A percentile compares a stretch with the other conserved stretches of the same genome.
Evolutionary conservation across 2,888 invertebrate species (phyloP).

Genomic region (Panopea generosa): DNA sequence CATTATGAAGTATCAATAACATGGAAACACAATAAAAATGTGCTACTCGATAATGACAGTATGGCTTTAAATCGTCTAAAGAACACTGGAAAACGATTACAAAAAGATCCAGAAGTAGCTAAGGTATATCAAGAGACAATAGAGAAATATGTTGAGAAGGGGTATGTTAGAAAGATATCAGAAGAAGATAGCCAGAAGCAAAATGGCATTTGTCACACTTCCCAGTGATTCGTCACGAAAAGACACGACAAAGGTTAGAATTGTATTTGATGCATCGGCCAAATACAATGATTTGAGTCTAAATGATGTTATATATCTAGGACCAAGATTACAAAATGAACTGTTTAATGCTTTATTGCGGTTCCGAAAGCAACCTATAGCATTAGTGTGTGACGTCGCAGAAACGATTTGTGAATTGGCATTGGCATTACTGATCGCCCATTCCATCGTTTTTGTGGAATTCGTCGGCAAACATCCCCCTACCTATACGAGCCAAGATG

Average conservation of each 20-base stretch:
- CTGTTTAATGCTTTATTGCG: constrained; percentile 54
- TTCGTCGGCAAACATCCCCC: constrained; percentile 6
- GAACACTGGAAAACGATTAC: constrained; percentile 50
- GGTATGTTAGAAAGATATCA: constrained; percentile 47
- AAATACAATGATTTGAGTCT: constrained; percentile 31
- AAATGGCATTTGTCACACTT: constrained; percentile 60
- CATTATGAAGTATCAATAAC: constrained; percentile 10
- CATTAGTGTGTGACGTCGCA: constrained; percentile 43
- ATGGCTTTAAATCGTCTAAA: constrained; percentile 21
- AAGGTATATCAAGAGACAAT: constrained; percentile 34
- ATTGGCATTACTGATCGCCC: constrained; percentile 1
- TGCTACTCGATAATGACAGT: constrained; percentile 11
- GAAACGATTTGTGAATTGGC: constrained; percentile 36
- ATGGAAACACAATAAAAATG: constrained; percentile 13
- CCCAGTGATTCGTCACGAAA: constrained; percentile 41
- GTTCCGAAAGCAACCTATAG: constrained; percentile 41
- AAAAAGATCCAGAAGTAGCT: constrained; percentile 26
- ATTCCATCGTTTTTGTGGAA: constrained; percentile 35
- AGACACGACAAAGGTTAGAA: constrained; percentile 43
- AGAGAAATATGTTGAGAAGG: constrained; percentile 50
- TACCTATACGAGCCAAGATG: constrained; percentile 30
- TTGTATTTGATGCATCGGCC: constrained; percentile 61
- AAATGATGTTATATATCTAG: constrained; percentile 44
- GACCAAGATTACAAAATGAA: constrained; percentile 57
- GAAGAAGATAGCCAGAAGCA: constrained; percentile 1